phyloP scores from a whole-genome alignment of 2,113 vertebrate genomes.

The Plotosus lineatus region DNA sequence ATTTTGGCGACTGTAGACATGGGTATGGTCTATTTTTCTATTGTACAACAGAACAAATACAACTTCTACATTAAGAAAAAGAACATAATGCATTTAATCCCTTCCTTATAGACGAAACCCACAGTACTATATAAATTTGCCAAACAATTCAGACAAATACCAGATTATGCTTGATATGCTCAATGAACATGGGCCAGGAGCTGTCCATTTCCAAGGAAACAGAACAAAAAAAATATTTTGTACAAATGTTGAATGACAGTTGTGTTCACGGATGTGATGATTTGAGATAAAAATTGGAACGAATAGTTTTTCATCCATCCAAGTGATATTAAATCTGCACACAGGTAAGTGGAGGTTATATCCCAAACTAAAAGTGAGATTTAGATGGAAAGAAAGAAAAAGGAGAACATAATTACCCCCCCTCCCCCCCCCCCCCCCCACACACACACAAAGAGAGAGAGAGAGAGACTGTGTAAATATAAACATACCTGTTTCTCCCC shows the following conservation, averaged over 20 bases:
- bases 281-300: not conserved
- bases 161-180: not conserved
- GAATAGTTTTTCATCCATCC: not conserved
- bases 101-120: not conserved
- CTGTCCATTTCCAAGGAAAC: not conserved
- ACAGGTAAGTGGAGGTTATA: not conserved
- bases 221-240: not conserved
- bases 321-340: not conserved
- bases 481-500: conserved; percentile 97
- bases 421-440: too few relatives aligned
- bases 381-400: conserved; percentile 35
- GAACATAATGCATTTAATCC: not conserved
- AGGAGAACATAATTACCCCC: conserved; percentile 30
- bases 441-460: too few relatives aligned
- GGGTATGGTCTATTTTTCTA: not conserved
- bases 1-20: not conserved
- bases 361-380: not conserved
- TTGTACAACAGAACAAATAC: not conserved
- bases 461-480: conserved; percentile 44
- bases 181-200: not conserved
- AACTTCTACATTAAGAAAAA: not conserved
- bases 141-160: not conserved
- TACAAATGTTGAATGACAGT: not conserved
- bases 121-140: not conserved
- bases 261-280: not conserved